Conservation (phyloP, 2,113 vertebrate genomes). For the Cinclus cinclus region DNA sequence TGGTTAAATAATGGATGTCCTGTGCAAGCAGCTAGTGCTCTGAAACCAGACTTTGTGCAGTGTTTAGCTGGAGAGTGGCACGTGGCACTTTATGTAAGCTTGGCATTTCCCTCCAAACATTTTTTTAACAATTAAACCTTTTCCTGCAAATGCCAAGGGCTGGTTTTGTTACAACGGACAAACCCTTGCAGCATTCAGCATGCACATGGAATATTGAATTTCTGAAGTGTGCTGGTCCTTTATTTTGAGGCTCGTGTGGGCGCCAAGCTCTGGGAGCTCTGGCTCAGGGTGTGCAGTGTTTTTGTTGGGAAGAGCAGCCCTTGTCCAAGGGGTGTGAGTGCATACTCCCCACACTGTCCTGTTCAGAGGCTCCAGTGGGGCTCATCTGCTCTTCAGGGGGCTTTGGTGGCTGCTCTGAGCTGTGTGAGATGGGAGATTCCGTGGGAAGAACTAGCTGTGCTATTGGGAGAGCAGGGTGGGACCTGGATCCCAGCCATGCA, state of each 20-base stretch:
- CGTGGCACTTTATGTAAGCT: background rate
- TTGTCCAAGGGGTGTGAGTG: fast-evolving
- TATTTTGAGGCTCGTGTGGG: background rate
- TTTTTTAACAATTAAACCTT: background rate
- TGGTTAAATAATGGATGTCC: background rate
- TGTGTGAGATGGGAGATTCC: background rate
- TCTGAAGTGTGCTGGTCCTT: background rate
- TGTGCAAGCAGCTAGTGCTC: background rate
- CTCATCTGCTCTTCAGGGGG: background rate
- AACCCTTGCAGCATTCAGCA: background rate
- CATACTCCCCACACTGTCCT: fast-evolving
- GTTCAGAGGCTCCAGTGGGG: fast-evolving
- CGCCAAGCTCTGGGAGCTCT: fast-evolving
- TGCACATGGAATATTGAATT: fast-evolving
- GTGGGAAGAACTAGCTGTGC: background rate
- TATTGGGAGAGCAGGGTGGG: background rate
- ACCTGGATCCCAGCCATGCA: background rate
- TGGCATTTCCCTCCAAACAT: background rate
- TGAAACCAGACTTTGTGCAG: background rate
- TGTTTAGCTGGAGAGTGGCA: background rate
- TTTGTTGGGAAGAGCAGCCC: background rate
- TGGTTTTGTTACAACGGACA: background rate
- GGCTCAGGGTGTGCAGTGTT: background rate
- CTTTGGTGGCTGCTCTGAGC: fast-evolving
- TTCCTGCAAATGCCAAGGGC: background rate